phyloP scores from a whole-genome alignment of 2,113 vertebrate genomes.

The Sialia sialis region DNA sequence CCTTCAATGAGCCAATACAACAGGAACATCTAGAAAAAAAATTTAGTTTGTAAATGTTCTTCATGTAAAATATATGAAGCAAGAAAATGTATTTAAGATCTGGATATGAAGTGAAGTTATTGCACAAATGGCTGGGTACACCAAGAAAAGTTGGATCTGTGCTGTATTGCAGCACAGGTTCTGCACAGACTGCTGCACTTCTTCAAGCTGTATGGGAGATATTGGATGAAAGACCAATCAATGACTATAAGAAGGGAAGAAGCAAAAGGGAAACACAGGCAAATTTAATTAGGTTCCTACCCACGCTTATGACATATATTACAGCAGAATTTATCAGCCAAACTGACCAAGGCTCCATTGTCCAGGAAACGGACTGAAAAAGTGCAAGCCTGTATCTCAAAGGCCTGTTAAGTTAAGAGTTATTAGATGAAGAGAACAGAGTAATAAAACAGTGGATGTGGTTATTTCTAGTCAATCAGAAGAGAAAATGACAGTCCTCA shows the following conservation, averaged over 20 bases:
- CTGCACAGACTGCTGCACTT: neutral
- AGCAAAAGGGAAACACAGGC: neutral
- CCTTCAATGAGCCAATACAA: no score
- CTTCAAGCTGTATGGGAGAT: neutral
- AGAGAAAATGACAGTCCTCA: neutral
- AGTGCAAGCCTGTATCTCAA: neutral
- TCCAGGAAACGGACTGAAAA: neutral
- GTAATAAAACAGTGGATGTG: neutral
- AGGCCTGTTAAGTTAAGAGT: neutral
- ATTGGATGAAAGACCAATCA: neutral
- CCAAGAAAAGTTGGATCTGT: neutral
- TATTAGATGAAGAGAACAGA: neutral
- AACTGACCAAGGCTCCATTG: neutral
- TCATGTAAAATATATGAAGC: neutral
- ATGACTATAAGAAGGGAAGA: neutral
- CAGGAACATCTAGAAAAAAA: neutral
- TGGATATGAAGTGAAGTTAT: neutral
- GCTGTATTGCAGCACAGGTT: neutral
- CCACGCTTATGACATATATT: neutral
- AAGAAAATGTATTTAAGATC: neutral
- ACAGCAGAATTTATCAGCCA: neutral
- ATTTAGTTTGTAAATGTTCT: neutral
- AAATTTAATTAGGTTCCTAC: neutral
- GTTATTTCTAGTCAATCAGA: neutral
- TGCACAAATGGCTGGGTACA: accelerated